These are phyloP conservation scores for Drosophila meridiana DNA, from an alignment of 2,888 invertebrate genomes.

Conservation along the genomic window DNA sequence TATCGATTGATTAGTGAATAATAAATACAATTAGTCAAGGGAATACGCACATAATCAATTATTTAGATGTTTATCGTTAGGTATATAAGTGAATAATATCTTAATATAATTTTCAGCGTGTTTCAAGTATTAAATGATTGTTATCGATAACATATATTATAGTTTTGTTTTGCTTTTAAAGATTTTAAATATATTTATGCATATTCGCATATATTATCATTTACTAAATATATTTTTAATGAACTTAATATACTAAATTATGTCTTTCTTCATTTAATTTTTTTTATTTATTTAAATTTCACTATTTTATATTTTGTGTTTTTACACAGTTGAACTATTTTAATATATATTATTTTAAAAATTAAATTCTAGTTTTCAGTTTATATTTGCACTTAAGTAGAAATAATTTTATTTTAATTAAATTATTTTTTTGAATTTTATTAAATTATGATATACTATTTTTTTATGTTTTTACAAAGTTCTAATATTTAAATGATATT, in stretches of 20 bases:
- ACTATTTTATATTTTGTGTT: too few relatives aligned
- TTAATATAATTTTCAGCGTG: not conserved
- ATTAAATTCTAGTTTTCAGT: too few relatives aligned
- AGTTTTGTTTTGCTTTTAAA: not conserved
- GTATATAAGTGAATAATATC: not conserved
- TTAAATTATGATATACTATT: too few relatives aligned
- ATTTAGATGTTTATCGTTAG: not conserved
- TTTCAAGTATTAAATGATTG: too few relatives aligned
- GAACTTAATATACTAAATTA: not conserved
- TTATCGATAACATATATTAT: not conserved
- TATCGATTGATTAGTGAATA: constrained; percentile 1
- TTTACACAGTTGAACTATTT: too few relatives aligned
- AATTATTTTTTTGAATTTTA: too few relatives aligned
- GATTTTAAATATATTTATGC: not conserved
- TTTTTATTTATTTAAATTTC: too few relatives aligned
- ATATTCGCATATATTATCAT: not conserved
- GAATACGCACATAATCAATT: not conserved
- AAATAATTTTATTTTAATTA: too few relatives aligned
- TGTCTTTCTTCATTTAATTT: not conserved
- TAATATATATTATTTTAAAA: too few relatives aligned
- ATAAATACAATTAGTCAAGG: not conserved
- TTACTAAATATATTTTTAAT: not conserved
- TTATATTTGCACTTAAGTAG: too few relatives aligned
- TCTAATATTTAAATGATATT: too few relatives aligned
- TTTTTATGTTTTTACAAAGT: too few relatives aligned